Evolutionary conservation across 1,140 invertebrate genomes (phyloP), one percentile per base, ranked within the genome.

Genomic region (Sesamia nonagrioides): DNA sequence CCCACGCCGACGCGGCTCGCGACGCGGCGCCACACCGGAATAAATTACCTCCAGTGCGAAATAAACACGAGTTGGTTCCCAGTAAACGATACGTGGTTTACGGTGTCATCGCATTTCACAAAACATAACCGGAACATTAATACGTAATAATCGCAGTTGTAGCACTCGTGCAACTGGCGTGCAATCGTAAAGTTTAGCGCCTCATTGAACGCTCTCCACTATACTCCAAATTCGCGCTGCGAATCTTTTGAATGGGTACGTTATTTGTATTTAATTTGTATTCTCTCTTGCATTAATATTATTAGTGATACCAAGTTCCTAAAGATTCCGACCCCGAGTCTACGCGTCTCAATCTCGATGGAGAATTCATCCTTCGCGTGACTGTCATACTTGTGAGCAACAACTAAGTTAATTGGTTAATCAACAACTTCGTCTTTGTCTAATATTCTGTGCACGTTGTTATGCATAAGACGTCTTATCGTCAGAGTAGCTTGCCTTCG

Each of bases 1-100:
- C 60, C 40, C 60, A 18, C 60, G 15, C n/a, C 33, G 60, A 37
- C 37, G 54, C 52, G 35, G 45, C 54, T 13, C 68, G 27, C 68
- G 45, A 33, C 48, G 33, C 35, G 27, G 50, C 69, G 21, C 27
- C 69, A 50, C 2, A 9, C 50, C 1, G 6, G 33, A 58, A 40
- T 60, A 60, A 60, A 73, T 58, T 73, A 58, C 35, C 71, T 42
- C 9, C 52, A 6, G 54, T 73, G 35, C 71, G n/a, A 58, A 73
- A 73, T 73, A 73, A 60, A 21, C 71, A 42, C 52, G 37, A 58
- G 17, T 27, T 42, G 37, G 42, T 58, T 58, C 37, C 45, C 48
- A 52, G 71, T 45, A 35, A 58, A 58, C 15, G 50, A 37, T n/a
- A 58, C 48, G 33, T 6, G 13, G 33, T 17, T 35, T 37, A 18